Percentiles rank a stretch among this genome's conserved stretches.
These are phyloP conservation scores for Oasisia sp. DNA, from an alignment of 2,888 invertebrate genomes.

Conservation along the genomic window DNA sequence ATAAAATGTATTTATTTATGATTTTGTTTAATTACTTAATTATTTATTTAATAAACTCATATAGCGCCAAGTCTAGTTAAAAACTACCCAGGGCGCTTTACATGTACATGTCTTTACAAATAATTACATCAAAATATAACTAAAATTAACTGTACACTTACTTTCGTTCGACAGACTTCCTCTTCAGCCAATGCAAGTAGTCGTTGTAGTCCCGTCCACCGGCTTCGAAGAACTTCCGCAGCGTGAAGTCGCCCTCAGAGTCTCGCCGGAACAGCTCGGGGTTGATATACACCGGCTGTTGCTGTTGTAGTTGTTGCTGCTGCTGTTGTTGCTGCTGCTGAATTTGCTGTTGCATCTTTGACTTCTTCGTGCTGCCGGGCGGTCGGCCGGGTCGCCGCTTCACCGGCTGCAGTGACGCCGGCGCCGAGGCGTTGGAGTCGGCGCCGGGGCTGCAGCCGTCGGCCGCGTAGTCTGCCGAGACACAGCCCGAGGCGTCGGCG, in stretches of 20 bases:
- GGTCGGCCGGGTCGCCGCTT: slow-evolving; percentile 34
- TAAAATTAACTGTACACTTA: neutral
- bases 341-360: neutral
- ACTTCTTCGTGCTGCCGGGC: slow-evolving; percentile 33
- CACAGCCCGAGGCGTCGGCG: neutral
- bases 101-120: no score
- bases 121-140: no score
- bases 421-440: neutral
- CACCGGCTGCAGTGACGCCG: neutral
- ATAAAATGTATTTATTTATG: no score
- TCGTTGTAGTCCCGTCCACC: slow-evolving; percentile 42
- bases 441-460: neutral
- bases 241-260: slow-evolving; percentile 28
- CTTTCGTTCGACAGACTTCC: neutral
- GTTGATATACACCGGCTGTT: neutral
- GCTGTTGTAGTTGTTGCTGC: neutral
- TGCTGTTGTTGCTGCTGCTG: slow-evolving; percentile 19
- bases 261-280: neutral
- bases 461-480: neutral
- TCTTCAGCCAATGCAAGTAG: slow-evolving; percentile 38
- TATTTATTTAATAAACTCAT: no score
- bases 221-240: slow-evolving; percentile 42
- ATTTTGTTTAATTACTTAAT: no score
- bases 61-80: no score
- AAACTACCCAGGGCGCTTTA: no score